Conservation (phyloP, 1,140 invertebrate genomes). For the Geopemphigus sp. region DNA sequence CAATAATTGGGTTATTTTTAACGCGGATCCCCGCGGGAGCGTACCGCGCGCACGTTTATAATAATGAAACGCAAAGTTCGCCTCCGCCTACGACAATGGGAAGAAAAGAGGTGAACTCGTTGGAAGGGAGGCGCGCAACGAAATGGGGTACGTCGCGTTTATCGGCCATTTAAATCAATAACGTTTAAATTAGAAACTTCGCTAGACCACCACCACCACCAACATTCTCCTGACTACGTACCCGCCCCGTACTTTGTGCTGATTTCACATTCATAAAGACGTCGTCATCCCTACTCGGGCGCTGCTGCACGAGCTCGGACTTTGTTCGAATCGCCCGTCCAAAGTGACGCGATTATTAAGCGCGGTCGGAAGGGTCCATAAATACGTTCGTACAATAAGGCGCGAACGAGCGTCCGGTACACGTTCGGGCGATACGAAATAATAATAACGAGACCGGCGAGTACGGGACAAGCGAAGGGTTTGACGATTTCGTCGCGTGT, state of each 20-base stretch:
- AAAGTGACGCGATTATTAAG: not conserved
- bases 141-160: not conserved
- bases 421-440: not conserved
- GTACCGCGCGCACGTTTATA: conserved; percentile 6
- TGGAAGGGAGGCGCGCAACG: not conserved
- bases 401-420: not conserved
- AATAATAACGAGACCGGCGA: no score
- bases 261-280: conserved; percentile 34
- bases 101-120: conserved; percentile 26
- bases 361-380: not conserved
- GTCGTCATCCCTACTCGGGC: no score
- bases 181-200: conserved; percentile 48
- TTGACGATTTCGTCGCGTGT: no score
- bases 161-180: conserved; percentile 46
- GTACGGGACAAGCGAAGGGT: no score
- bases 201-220: not conserved
- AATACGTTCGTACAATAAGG: not conserved
- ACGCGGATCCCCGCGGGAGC: not conserved
- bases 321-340: conserved; percentile 10
- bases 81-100: conserved; percentile 29
- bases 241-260: not conserved
- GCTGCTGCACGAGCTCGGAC: not conserved
- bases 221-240: not conserved
- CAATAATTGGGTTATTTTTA: conserved; percentile 44
- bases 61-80: conserved; percentile 40